Evolutionary conservation across 2,888 invertebrate genomes (phyloP), one percentile per base, ranked within the genome.

Genomic region (Cyclophora punctaria): DNA sequence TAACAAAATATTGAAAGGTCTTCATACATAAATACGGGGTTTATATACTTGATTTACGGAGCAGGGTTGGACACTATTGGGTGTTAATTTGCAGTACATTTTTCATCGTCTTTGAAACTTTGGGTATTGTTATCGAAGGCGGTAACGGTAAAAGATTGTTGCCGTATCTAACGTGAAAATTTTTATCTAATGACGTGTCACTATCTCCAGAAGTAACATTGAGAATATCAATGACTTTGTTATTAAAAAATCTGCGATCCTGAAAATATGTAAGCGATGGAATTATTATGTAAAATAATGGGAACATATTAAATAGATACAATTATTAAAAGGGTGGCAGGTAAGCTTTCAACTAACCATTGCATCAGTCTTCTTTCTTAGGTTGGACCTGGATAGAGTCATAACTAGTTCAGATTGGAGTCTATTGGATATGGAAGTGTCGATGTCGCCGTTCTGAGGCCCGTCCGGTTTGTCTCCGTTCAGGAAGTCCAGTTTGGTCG

Each of bases 361-460:
- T 61, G 90, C 88, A 75, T 93, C 93, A 77, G 92, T 93, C 82
- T 92, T 91, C 83, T 92, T 92, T 68, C 91, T 91, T 67, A 95
- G 88, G 86, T 95, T 94, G 49, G 95, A 94, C 72, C 94, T 91
- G 64, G 93, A 93, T 55, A 95, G 80, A 4, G 95, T 95, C 53
- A 93, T 91, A 50, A 91, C 92, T 60, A 95, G 82, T 82, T 95
- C 95, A 52, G 92, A 92, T 65, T 94, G 94, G 51, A 95, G 82
- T 65, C 92, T 90, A 66, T 92, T 92, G 7, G 91, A 88, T 48
- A 93, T 90, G 0, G 92, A 90, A 45, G 84, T 86, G 58, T 87
- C 83, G 35, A 86, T 87, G 48, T 75, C 71, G 41, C 68, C 49
- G 5, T 58, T 73, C 51, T 72, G 72, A 57, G 75, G 73, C n/a